Conservation (phyloP, 2,888 invertebrate genomes). For the Agonopterix heracliana region DNA sequence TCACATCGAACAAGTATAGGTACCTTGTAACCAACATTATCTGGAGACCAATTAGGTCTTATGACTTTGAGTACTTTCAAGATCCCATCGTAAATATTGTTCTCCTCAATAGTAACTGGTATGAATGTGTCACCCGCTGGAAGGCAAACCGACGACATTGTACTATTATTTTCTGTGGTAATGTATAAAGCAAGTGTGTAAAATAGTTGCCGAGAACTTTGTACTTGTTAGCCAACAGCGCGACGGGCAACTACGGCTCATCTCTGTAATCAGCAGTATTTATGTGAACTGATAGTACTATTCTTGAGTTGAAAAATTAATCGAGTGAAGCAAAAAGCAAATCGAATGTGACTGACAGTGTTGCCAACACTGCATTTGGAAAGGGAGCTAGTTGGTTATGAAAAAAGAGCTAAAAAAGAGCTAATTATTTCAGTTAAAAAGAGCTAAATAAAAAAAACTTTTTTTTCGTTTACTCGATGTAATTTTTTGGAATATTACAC, state of each 20-base stretch:
- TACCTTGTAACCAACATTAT: conserved; percentile 84
- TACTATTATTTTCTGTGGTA: not conserved
- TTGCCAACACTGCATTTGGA: no score
- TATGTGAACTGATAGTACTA: not conserved
- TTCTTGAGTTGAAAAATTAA: no score
- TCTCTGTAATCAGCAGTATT: conserved; percentile 1
- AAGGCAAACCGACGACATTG: conserved; percentile 47
- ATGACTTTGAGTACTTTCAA: conserved; percentile 79
- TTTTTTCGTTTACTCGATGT: no score
- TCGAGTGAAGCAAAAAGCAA: no score
- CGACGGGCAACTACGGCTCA: conserved; percentile 5
- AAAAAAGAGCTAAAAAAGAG: no score
- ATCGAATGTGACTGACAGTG: no score
- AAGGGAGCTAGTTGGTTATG: no score
- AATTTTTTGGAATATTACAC: no score
- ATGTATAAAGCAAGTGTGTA: conserved; percentile 2
- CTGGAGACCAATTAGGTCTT: conserved; percentile 81
- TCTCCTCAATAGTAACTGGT: conserved; percentile 79
- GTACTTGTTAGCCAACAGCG: conserved; percentile 4
- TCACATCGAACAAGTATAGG: not conserved
- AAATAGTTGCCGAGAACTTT: not conserved
- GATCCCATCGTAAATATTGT: conserved; percentile 81
- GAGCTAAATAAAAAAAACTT: no score
- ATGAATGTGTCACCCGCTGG: conserved; percentile 62
- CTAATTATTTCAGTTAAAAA: no score